phyloP scores from a whole-genome alignment of 2,888 invertebrate genomes.

The Habrosyne pyritoides region DNA sequence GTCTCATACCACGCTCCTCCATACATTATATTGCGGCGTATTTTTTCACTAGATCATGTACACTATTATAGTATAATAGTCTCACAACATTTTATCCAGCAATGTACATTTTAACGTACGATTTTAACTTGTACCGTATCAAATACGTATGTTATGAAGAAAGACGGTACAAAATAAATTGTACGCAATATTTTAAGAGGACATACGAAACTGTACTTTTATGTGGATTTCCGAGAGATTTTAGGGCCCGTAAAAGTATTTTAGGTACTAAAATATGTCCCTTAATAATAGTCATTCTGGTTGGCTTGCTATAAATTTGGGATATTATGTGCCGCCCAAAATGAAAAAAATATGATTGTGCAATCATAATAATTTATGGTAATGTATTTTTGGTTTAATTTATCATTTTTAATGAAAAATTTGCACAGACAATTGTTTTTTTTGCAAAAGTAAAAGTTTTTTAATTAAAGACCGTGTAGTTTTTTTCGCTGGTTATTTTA shows the following conservation, averaged over 20 bases:
- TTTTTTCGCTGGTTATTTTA: no score
- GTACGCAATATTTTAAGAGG: constrained; percentile 6
- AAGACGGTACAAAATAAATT: not conserved
- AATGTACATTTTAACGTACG: no score
- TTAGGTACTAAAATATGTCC: constrained; percentile 10
- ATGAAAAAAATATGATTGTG: constrained; percentile 34
- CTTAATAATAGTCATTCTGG: constrained; percentile 32
- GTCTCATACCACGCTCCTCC: no score
- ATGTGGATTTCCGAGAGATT: constrained; percentile 1
- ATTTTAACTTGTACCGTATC: no score
- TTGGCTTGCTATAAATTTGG: constrained; percentile 32
- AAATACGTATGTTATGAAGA: not conserved
- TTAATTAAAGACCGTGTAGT: no score
- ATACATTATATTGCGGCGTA: no score
- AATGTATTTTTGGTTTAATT: constrained; percentile 21
- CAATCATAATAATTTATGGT: constrained; percentile 30
- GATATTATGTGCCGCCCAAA: constrained; percentile 21
- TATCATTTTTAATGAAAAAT: constrained; percentile 19
- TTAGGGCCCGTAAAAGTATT: constrained; percentile 4
- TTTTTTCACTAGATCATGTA: no score
- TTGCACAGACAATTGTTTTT: not conserved
- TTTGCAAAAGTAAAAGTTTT: not conserved
- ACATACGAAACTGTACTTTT: not conserved
- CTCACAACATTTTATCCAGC: no score
- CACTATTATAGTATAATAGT: no score